Base-by-base conservation (phyloP, 2,113 vertebrate species). In the Pseudorhombus dupliciocellatus region DNA sequence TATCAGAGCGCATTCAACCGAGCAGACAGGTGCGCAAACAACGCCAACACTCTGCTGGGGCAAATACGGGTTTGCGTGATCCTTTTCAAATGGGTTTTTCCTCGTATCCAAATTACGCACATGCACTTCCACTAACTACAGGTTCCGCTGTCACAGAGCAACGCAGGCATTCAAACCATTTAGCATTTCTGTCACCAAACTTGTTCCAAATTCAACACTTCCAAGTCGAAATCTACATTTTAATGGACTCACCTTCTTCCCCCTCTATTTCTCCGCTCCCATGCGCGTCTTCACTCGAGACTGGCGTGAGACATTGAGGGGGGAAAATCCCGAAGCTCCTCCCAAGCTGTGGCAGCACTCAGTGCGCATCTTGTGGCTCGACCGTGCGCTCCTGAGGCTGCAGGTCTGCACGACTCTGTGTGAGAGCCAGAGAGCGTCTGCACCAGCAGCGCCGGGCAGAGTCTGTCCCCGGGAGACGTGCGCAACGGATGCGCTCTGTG, bases 161-260 rank as follows among this genome's bases (percentile, higher is more conserved):
- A 30, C 40, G 53, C 25, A 57, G 2, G 18, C 16, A 34, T 44
- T 1, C 7, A 14, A 5, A 52, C 56, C 21, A 25, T 18, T 18
- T 7, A 46, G 34, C 25, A 18, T 24, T 18, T 40, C 31, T 67
- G 28, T 10, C 57, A 51, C 16, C 7, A 58, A 66, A 48, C 55
- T 22, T 25, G 11, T 40, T 20, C 64, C 34, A 15, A 6, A 61
- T 16, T 7, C 50, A 37, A 1, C 1, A 67, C 20, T 42, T 53
- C 21, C 56, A 15, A 65, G 51, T 59, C 37, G 21, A 8, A 11
- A 74, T 42, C 3, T 30, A 56, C 15, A 48, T 7, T 61, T 60
- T 44, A 52, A 64, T 21, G 42, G n/a, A 91, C 91, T 90, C 81
- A 92, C 91, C 91, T 90, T 87, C n/a, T n/a, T 74, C n/a, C 30